Evolutionary conservation across 2,888 invertebrate species (phyloP).

Genomic region (Hypomecis punctinalis): DNA sequence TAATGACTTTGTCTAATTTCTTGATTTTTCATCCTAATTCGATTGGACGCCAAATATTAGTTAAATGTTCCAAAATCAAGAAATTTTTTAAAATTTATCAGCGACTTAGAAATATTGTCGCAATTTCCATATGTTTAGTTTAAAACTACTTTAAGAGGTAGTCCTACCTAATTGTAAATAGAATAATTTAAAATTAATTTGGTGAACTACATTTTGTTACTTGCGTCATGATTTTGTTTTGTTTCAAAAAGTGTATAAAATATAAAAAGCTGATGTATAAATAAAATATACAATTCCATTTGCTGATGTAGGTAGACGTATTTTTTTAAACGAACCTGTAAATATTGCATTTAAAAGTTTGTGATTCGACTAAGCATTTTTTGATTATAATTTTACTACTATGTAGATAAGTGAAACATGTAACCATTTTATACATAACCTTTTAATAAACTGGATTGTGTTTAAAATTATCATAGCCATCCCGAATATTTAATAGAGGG

Average conservation of each 20-base stretch:
- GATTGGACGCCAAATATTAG: constrained; percentile 82
- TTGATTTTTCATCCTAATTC: constrained; percentile 58
- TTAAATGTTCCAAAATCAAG: constrained; percentile 61
- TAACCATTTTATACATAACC: constrained; percentile 60
- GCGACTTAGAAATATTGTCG: constrained; percentile 35
- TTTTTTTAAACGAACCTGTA: constrained; percentile 63
- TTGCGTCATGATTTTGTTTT: constrained; percentile 52
- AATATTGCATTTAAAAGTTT: constrained; percentile 82
- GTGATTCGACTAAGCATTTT: constrained; percentile 72
- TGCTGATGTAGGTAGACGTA: constrained; percentile 49
- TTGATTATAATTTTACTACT: constrained; percentile 53
- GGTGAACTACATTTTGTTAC: constrained; percentile 42
- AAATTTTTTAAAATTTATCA: constrained; percentile 29
- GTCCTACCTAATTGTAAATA: constrained; percentile 15
- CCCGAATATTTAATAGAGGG: constrained; percentile 60
- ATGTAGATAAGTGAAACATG: constrained; percentile 70
- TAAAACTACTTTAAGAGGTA: constrained; percentile 5
- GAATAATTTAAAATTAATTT: constrained; percentile 47
- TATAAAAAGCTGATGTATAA: constrained; percentile 59
- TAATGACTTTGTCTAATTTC: constrained; percentile 58
- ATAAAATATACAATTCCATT: constrained; percentile 38
- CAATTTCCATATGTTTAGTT: constrained; percentile 29
- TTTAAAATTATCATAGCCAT: constrained; percentile 60
- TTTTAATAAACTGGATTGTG: constrained; percentile 75
- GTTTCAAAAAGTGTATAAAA: constrained; percentile 64